phyloP scores from a whole-genome alignment of 2,113 vertebrate species.

The Bos indicus region DNA sequence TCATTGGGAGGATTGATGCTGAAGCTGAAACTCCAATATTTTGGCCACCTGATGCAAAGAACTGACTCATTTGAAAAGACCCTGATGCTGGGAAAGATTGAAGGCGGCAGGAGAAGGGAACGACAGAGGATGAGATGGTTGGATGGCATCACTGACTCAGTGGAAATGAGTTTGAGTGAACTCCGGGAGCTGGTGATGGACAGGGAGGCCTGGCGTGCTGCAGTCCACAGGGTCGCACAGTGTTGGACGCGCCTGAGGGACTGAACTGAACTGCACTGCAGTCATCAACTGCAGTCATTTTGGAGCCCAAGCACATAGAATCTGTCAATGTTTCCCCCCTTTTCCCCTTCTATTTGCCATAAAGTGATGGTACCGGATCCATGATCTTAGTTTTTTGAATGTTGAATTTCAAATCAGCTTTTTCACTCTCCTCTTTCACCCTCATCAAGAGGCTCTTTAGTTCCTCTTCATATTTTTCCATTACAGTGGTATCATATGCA shows the following conservation, averaged over 20 bases:
- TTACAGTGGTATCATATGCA: not conserved
- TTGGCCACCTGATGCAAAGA: not conserved
- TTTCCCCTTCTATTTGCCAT: not conserved
- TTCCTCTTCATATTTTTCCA: not conserved
- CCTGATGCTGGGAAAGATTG: not conserved
- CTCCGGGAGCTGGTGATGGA: not conserved
- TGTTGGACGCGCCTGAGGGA: rapidly evolving
- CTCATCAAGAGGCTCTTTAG: not conserved
- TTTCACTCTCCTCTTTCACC: not conserved
- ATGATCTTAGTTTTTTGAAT: not conserved
- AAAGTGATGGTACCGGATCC: not conserved
- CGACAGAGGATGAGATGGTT: not conserved
- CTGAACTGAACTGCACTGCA: not conserved
- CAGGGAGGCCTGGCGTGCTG: not conserved
- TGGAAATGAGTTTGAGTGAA: not conserved
- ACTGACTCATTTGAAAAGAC: not conserved
- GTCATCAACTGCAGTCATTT: not conserved
- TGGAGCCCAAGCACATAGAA: not conserved
- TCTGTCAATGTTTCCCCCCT: not conserved
- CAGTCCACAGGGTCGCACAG: rapidly evolving
- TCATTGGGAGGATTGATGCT: not conserved
- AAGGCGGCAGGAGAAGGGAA: not conserved
- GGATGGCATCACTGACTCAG: not conserved
- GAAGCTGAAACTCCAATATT: not conserved
- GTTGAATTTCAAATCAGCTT: not conserved